Evolutionary conservation across 2,888 invertebrate species (phyloP).

Genomic region (Maniola hyperantus): DNA sequence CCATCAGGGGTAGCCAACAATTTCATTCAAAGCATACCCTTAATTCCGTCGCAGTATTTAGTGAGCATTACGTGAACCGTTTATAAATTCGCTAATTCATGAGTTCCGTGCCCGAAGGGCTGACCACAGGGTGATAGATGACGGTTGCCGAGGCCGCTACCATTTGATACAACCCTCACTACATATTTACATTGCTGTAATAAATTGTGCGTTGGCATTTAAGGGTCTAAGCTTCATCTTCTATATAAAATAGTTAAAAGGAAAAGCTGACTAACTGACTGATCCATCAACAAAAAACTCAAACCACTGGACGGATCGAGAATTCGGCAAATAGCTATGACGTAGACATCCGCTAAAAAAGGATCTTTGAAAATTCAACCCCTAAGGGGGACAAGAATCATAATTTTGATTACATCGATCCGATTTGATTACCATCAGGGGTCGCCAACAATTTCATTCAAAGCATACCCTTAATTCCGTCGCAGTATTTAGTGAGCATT

Average conservation of each 20-base stretch:
- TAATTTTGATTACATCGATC: not conserved
- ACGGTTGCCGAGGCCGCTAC: constrained; percentile 17
- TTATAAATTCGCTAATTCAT: constrained; percentile 57
- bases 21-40: constrained; percentile 17
- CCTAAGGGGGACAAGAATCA: too few relatives aligned
- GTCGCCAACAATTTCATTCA: constrained; percentile 15
- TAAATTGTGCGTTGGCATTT: constrained; percentile 6
- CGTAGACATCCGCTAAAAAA: too few relatives aligned
- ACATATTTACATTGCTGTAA: constrained; percentile 13
- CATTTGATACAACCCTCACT: constrained; percentile 19
- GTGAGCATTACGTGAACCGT: constrained; percentile 27
- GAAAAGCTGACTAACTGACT: too few relatives aligned
- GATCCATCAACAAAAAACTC: too few relatives aligned
- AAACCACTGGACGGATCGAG: too few relatives aligned
- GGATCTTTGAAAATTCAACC: too few relatives aligned
- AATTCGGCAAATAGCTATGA: too few relatives aligned
- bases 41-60: constrained; percentile 24
- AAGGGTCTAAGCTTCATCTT: too few relatives aligned
- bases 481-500: constrained; percentile 26
- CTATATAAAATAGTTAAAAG: too few relatives aligned
- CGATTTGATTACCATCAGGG: not conserved
- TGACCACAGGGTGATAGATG: constrained; percentile 25
- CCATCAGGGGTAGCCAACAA: constrained; percentile 9
- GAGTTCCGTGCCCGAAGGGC: constrained; percentile 49
- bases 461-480: constrained; percentile 20